A percentile compares a stretch with the other conserved stretches of the same genome.
phyloP scores from a whole-genome alignment of 2,888 invertebrate genomes.

The Volucella inanis region DNA sequence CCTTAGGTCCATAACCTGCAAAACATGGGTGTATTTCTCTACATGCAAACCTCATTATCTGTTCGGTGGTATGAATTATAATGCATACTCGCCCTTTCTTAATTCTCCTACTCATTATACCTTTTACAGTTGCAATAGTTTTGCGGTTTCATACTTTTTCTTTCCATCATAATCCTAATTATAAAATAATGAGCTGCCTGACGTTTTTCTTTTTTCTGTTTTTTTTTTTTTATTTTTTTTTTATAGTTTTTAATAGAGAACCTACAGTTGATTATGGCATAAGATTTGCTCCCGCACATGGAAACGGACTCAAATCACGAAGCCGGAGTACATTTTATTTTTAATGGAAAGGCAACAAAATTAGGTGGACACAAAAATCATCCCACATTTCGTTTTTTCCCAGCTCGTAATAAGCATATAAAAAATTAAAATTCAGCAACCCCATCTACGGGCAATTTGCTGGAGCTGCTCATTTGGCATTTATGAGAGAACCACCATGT shows the following conservation, averaged over 20 bases:
- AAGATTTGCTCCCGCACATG: neutral
- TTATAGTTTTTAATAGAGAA: neutral
- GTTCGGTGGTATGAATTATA: no score
- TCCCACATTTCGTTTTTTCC: neutral
- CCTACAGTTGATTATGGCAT: constrained; percentile 37
- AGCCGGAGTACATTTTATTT: neutral
- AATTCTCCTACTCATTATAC: neutral
- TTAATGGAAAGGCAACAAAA: neutral
- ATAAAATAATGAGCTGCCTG: constrained; percentile 18
- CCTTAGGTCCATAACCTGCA: no score
- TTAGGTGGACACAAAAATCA: no score
- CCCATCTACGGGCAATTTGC: neutral
- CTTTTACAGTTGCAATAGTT: neutral
- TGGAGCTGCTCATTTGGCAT: neutral
- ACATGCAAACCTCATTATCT: no score
- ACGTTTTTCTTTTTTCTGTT: neutral
- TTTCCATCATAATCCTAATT: constrained; percentile 24
- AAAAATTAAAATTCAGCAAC: constrained; percentile 21
- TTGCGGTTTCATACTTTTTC: neutral
- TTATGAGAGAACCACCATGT: constrained; percentile 14
- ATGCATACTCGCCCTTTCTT: neutral
- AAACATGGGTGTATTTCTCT: no score
- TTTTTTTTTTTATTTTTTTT: no score
- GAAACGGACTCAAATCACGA: neutral
- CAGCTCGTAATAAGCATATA: constrained; percentile 8